These are phyloP conservation scores for Drosophila tropicalis DNA, from an alignment of 1,140 invertebrate genomes.

Conservation along the genomic window DNA sequence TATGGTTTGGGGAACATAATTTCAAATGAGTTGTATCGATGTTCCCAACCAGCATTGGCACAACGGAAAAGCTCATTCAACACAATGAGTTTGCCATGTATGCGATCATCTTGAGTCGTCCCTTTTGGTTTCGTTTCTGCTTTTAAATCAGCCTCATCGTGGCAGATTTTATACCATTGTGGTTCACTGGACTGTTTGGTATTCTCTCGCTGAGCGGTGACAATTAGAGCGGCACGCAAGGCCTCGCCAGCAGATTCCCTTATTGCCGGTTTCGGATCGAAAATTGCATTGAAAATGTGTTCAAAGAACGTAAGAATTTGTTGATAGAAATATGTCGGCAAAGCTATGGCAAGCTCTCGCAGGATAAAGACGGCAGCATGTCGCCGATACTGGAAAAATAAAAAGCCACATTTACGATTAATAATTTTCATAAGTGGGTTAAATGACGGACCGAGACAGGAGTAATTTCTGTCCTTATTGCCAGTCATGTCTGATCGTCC, in stretches of 20 bases:
- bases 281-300: conserved; percentile 95
- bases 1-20: conserved; percentile 78
- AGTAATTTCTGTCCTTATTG: too few relatives aligned
- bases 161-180: conserved; percentile 96
- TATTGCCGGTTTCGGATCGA: conserved; percentile 96
- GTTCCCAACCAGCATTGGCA: conserved; percentile 95
- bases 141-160: conserved; percentile 96
- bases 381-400: conserved; percentile 90
- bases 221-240: conserved; percentile 94
- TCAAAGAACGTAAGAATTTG: conserved; percentile 98
- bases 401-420: too few relatives aligned
- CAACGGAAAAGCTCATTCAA: conserved; percentile 97
- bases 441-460: too few relatives aligned
- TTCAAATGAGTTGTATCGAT: conserved; percentile 89
- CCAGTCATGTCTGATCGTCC: too few relatives aligned
- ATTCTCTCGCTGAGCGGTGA: conserved; percentile 97
- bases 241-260: conserved; percentile 96
- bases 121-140: conserved; percentile 88
- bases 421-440: too few relatives aligned
- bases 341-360: conserved; percentile 97
- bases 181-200: conserved; percentile 94
- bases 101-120: conserved; percentile 93
- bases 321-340: conserved; percentile 99
- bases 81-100: conserved; percentile 96
- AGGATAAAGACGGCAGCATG: conserved; percentile 96